Percentiles rank a stretch among this genome's conserved stretches.
Conservation (phyloP, 2,888 invertebrate species). For the Tipula unca region DNA sequence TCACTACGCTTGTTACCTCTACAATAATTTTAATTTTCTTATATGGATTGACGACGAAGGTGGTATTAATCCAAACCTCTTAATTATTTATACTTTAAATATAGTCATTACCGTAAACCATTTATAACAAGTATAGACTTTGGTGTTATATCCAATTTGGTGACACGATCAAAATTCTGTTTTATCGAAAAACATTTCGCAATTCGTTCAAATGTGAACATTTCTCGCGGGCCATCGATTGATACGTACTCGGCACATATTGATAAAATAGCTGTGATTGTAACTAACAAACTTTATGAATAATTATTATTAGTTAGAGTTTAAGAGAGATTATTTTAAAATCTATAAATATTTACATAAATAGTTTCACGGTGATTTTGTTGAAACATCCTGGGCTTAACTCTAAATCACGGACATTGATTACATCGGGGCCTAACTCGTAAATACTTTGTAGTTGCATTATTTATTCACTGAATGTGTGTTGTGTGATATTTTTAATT, state of each 20-base stretch:
- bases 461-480: conserved; percentile 32
- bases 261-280: not conserved
- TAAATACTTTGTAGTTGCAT: conserved; percentile 36
- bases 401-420: conserved; percentile 39
- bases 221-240: no score
- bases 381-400: conserved; percentile 34
- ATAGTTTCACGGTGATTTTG: conserved; percentile 29
- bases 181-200: conserved; percentile 37
- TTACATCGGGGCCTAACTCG: conserved; percentile 37
- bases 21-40: no score
- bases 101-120: conserved; percentile 33
- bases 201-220: conserved; percentile 28
- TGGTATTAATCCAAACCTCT: no score
- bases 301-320: not conserved
- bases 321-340: no score
- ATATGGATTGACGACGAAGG: no score
- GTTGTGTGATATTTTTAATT: conserved; percentile 35
- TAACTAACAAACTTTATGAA: not conserved
- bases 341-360: not conserved
- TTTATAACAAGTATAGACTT: conserved; percentile 39
- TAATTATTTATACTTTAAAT: no score
- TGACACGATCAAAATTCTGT: conserved; percentile 29
- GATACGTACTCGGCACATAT: not conserved
- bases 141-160: conserved; percentile 16
- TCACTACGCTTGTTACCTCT: no score